A percentile compares a stretch with the other conserved stretches of the same genome.
Evolutionary conservation across 2,797 vertebrate genomes (phyloP).

Genomic region (Poecilia velifera): DNA sequence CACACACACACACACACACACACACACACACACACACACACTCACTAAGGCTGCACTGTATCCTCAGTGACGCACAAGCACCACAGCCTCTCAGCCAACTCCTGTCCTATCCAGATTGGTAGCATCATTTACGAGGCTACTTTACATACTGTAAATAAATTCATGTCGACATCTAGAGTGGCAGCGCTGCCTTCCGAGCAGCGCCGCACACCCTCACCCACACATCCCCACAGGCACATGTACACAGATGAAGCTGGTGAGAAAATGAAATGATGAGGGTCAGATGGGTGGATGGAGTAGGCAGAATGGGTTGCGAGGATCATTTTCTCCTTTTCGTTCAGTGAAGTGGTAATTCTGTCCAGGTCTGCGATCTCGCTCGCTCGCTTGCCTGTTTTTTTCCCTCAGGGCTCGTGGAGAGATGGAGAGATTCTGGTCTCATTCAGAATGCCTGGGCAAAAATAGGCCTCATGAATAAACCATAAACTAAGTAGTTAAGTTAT

Average conservation of each 20-base stretch:
- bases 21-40: conserved; percentile 4
- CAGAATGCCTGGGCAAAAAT: conserved; percentile 70
- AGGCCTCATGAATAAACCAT: conserved; percentile 76
- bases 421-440: conserved; percentile 69
- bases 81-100: conserved; percentile 55
- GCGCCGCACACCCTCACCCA: conserved; percentile 9
- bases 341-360: conserved; percentile 61
- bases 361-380: conserved; percentile 51
- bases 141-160: conserved; percentile 39
- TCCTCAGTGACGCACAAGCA: conserved; percentile 47
- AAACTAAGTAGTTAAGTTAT: conserved; percentile 67
- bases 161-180: conserved; percentile 40
- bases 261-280: conserved; percentile 47
- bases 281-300: conserved; percentile 38
- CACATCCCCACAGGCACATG: conserved; percentile 20
- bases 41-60: conserved; percentile 24
- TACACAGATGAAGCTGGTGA: conserved; percentile 18
- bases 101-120: conserved; percentile 45
- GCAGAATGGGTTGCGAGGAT: conserved; percentile 56
- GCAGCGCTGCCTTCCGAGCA: conserved; percentile 21
- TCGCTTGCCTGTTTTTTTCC: conserved; percentile 41
- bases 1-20: neutral
- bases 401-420: conserved; percentile 47
- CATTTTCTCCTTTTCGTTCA: conserved; percentile 39
- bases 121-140: conserved; percentile 46